phyloP scores from a whole-genome alignment of 2,797 vertebrate species.

The Tokudaia tokunoshimensis region DNA sequence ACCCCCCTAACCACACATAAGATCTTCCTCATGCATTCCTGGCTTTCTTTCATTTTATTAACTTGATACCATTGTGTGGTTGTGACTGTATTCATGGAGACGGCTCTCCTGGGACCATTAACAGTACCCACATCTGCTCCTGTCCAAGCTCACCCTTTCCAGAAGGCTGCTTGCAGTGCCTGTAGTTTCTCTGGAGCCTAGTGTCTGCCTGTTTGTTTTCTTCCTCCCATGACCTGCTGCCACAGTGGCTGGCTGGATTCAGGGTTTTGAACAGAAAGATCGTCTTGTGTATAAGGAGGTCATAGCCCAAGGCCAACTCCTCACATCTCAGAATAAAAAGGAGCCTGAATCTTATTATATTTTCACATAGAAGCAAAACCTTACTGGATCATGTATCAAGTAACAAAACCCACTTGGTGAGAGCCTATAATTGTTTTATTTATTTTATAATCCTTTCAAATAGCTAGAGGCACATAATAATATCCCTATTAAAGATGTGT shows the following conservation, averaged over 20 bases:
- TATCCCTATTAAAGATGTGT: not conserved
- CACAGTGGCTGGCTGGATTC: not conserved
- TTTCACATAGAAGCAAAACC: not conserved
- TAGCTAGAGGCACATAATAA: not conserved
- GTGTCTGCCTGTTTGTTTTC: not conserved
- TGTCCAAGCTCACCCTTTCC: not conserved
- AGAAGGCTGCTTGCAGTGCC: not conserved
- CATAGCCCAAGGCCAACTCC: not conserved
- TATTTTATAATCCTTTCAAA: not conserved
- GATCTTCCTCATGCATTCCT: not conserved
- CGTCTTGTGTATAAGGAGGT: rapidly evolving
- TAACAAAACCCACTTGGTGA: not conserved
- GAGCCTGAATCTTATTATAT: not conserved
- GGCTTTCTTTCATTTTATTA: not conserved
- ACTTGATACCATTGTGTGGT: not conserved
- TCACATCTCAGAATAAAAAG: not conserved
- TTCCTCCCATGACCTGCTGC: not conserved
- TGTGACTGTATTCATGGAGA: not conserved
- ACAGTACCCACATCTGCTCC: not conserved
- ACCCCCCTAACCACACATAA: not conserved
- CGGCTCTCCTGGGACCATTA: not conserved
- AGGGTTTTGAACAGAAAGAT: not conserved
- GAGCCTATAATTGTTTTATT: not conserved
- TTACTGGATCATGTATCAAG: not conserved
- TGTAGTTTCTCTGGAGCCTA: not conserved